Percentiles rank a stretch among this genome's conserved stretches.
These are phyloP conservation scores for Polymixis flavicincta DNA, from an alignment of 2,888 invertebrate genomes.

Conservation along the genomic window DNA sequence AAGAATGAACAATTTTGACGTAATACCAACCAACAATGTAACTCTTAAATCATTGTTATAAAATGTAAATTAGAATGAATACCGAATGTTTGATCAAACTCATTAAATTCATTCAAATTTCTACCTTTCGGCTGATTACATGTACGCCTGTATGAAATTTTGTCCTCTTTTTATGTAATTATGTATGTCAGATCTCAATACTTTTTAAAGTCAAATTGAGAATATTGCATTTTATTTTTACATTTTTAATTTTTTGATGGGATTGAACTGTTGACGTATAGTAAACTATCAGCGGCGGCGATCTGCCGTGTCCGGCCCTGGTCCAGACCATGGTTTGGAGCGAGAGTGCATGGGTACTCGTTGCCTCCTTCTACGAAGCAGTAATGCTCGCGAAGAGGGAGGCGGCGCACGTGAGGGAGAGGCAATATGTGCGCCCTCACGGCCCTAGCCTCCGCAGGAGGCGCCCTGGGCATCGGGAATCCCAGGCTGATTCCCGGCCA, in stretches of 20 bases:
- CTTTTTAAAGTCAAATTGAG: background rate
- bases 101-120: background rate
- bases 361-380: too few relatives aligned
- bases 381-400: too few relatives aligned
- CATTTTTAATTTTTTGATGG: background rate
- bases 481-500: too few relatives aligned
- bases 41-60: background rate
- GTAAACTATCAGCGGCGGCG: too few relatives aligned
- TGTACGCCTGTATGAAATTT: background rate
- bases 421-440: too few relatives aligned
- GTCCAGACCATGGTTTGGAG: too few relatives aligned
- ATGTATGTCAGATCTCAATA: background rate
- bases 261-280: constrained; percentile 43
- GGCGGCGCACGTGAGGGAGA: too few relatives aligned
- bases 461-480: too few relatives aligned
- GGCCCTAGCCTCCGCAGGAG: too few relatives aligned
- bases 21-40: background rate
- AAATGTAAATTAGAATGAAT: background rate
- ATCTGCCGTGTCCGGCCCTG: too few relatives aligned
- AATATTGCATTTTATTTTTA: background rate
- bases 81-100: background rate
- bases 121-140: background rate
- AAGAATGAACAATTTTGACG: background rate
- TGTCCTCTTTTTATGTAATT: background rate
- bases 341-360: too few relatives aligned